These are phyloP conservation scores for Scaptomyza pallida DNA, from an alignment of 1,140 invertebrate species.

Conservation along the genomic window DNA sequence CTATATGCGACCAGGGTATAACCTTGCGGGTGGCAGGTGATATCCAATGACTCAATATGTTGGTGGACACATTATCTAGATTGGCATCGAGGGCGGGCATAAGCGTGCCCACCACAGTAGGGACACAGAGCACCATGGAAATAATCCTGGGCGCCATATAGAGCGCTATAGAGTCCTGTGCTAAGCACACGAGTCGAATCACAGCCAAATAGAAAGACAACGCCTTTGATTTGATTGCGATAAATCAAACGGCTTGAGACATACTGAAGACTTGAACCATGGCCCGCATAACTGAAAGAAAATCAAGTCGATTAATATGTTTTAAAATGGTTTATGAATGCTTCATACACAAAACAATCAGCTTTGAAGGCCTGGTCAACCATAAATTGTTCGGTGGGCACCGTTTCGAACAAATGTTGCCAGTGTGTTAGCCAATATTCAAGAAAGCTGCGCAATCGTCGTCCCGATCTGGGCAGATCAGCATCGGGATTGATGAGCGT, in stretches of 20 bases:
- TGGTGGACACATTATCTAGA: constrained; percentile 68
- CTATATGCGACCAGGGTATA: constrained; percentile 70
- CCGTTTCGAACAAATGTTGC: constrained; percentile 56
- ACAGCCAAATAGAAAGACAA: constrained; percentile 80
- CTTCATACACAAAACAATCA: constrained; percentile 75
- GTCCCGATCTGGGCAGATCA: constrained; percentile 73
- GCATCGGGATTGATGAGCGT: constrained; percentile 73
- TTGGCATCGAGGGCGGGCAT: constrained; percentile 76
- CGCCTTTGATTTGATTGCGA: constrained; percentile 57
- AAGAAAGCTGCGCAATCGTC: constrained; percentile 67
- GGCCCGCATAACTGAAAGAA: constrained; percentile 70
- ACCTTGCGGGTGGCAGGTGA: constrained; percentile 47
- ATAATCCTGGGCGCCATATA: constrained; percentile 76
- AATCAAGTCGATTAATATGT: background rate
- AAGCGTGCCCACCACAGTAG: constrained; percentile 71
- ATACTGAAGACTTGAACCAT: constrained; percentile 78
- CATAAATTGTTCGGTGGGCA: constrained; percentile 67
- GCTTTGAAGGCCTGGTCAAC: constrained; percentile 54
- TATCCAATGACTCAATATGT: constrained; percentile 68
- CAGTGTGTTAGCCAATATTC: constrained; percentile 76
- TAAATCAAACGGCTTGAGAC: constrained; percentile 63
- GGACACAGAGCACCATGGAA: constrained; percentile 79
- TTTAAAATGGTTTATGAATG: background rate
- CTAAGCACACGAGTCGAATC: constrained; percentile 74
- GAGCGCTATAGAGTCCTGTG: constrained; percentile 68